These are phyloP conservation scores for Psilopsiagon aurifrons DNA, from an alignment of 2,113 vertebrate genomes.

Conservation along the genomic window DNA sequence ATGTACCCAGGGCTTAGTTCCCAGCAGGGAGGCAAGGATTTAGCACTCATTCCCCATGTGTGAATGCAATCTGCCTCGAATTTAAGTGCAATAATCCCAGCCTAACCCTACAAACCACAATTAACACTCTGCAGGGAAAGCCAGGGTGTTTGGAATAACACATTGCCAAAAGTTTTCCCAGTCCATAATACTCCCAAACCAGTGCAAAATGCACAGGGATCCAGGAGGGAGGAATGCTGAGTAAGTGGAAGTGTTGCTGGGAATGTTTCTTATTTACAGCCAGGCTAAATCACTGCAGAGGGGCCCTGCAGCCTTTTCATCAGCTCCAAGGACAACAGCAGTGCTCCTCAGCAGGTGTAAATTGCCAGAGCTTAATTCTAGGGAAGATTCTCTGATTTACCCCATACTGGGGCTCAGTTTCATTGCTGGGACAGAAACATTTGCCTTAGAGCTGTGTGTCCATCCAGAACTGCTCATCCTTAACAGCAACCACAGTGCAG, in stretches of 20 bases:
- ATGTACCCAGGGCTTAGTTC: not conserved
- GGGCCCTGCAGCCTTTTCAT: not conserved
- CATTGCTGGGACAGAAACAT: not conserved
- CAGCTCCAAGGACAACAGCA: not conserved
- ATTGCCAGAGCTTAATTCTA: not conserved
- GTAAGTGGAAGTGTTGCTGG: not conserved
- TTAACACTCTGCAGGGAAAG: not conserved
- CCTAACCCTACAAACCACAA: not conserved
- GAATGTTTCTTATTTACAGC: not conserved
- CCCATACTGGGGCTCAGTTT: not conserved
- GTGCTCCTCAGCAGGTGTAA: not conserved
- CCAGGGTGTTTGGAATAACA: not conserved
- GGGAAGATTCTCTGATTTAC: not conserved
- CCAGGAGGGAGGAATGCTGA: not conserved
- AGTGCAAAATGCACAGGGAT: not conserved
- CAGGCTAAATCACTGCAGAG: not conserved
- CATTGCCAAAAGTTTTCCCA: not conserved
- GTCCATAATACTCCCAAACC: not conserved
- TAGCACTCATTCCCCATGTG: not conserved
- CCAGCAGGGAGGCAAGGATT: not conserved
- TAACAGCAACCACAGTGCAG: not conserved
- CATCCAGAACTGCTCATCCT: not conserved
- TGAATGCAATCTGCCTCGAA: conserved; percentile 12
- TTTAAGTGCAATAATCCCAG: not conserved
- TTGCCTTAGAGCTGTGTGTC: not conserved